phyloP scores from a whole-genome alignment of 2,888 invertebrate genomes.

The Apamea anceps region DNA sequence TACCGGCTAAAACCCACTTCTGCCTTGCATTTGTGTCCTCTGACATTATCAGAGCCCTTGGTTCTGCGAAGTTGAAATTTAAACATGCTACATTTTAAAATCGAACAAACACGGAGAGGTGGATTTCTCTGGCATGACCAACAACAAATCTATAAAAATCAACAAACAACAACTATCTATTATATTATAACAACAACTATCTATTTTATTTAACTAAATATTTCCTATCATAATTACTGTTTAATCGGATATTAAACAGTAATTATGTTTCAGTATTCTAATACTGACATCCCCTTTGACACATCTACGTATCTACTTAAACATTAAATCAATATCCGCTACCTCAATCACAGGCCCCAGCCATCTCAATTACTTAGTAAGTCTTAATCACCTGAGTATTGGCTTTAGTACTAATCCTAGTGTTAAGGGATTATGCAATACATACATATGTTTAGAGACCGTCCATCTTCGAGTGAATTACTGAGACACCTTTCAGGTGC shows the following conservation, averaged over 20 bases:
- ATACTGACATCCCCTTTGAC: conserved; percentile 3
- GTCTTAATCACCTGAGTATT: conserved; percentile 52
- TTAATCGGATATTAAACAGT: too few relatives aligned
- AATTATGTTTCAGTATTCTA: background rate
- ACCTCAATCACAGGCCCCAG: conserved; percentile 4
- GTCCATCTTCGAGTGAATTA: conserved; percentile 45
- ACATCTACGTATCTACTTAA: background rate
- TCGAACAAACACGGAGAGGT: too few relatives aligned
- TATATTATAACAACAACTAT: too few relatives aligned
- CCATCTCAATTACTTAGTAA: conserved; percentile 53
- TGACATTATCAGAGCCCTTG: too few relatives aligned
- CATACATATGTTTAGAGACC: conserved; percentile 23
- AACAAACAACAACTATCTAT: too few relatives aligned
- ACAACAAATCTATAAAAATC: too few relatives aligned
- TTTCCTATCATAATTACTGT: background rate
- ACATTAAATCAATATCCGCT: conserved; percentile 30
- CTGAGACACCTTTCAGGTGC: conserved; percentile 28
- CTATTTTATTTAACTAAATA: too few relatives aligned
- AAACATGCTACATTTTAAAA: too few relatives aligned
- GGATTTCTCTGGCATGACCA: too few relatives aligned
- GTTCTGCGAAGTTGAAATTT: too few relatives aligned
- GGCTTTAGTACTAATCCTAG: conserved; percentile 38
- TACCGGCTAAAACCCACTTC: too few relatives aligned
- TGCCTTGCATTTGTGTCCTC: too few relatives aligned
- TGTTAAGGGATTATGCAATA: conserved; percentile 40